Evolutionary conservation across 2,888 invertebrate genomes (phyloP).

Genomic region (Neoitamus cyanurus): DNA sequence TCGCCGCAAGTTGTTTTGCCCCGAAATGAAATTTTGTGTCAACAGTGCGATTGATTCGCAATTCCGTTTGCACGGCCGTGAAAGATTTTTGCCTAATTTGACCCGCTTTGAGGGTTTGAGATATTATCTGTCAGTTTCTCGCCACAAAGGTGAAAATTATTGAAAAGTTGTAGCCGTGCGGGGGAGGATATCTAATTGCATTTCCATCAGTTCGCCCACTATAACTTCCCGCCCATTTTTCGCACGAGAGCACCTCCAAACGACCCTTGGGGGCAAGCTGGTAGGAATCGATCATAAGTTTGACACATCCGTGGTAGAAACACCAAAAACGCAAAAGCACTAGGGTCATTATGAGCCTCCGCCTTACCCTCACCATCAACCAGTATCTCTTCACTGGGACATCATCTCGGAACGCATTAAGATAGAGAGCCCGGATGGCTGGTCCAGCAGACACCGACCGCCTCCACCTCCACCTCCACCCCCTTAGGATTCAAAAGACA

Average conservation of each 20-base stretch:
- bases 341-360: constrained; percentile 3
- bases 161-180: neutral
- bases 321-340: neutral
- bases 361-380: neutral
- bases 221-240: neutral
- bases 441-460: neutral
- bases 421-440: neutral
- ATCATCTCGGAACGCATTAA: neutral
- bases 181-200: neutral
- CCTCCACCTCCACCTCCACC: neutral
- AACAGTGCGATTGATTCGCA: constrained; percentile 30
- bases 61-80: neutral
- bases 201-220: neutral
- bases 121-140: neutral
- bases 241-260: neutral
- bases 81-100: neutral
- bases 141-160: neutral
- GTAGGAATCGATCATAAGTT: constrained; percentile 4
- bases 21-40: constrained; percentile 37
- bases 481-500: constrained; percentile 30
- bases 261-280: neutral
- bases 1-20: constrained; percentile 26
- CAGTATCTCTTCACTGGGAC: neutral
- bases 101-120: neutral
- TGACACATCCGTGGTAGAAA: neutral